Evolutionary conservation across 2,888 invertebrate genomes (phyloP).

Genomic region (Folsomia candida): DNA sequence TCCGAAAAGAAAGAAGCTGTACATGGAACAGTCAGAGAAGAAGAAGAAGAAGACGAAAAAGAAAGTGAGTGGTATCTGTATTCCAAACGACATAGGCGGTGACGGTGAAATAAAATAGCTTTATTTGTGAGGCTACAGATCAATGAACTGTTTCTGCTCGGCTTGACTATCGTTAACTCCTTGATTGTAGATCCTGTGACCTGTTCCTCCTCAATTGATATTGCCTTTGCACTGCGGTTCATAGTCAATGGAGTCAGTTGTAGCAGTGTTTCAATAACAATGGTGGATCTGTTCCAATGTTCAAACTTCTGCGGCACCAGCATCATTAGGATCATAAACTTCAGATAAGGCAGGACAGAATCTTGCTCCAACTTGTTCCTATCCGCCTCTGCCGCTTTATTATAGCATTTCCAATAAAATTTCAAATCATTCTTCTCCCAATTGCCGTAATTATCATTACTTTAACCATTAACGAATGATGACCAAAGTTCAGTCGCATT

Average conservation of each 20-base stretch:
- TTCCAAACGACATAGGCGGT: constrained; percentile 15
- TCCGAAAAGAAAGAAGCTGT: background rate
- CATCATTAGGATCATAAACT: constrained; percentile 6
- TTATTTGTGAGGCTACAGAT: constrained; percentile 10
- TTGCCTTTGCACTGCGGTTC: background rate
- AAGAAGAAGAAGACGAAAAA: too few relatives aligned
- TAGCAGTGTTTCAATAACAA: background rate
- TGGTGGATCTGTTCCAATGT: background rate
- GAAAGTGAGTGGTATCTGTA: constrained; percentile 9
- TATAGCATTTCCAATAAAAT: constrained; percentile 6
- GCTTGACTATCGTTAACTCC: constrained; percentile 1
- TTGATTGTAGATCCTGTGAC: constrained; percentile 15
- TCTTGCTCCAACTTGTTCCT: background rate
- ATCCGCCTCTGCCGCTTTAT: background rate
- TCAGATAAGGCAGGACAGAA: constrained; percentile 12
- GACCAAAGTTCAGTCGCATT: too few relatives aligned
- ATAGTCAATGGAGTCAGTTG: background rate
- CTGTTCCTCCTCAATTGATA: constrained; percentile 8
- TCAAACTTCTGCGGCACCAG: background rate
- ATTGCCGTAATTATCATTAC: too few relatives aligned
- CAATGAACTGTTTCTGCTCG: constrained; percentile 14
- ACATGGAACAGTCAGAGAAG: too few relatives aligned
- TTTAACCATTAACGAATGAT: too few relatives aligned
- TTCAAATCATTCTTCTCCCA: background rate
- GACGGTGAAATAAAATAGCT: constrained; percentile 12